These are phyloP conservation scores for Tragulus kanchil DNA, from an alignment of 2,113 vertebrate genomes.

Conservation along the genomic window DNA sequence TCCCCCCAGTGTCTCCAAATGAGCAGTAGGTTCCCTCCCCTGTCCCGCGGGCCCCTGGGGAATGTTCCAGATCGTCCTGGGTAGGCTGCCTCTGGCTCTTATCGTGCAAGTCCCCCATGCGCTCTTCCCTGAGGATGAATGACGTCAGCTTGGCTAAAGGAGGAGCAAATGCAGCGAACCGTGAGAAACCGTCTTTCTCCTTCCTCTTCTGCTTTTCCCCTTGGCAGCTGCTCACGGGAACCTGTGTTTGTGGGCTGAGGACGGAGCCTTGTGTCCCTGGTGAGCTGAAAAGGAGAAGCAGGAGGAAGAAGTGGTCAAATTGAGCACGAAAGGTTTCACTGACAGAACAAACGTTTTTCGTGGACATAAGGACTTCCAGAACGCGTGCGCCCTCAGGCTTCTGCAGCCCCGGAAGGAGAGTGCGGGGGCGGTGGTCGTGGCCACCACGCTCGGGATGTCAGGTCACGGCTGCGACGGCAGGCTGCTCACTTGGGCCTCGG, in stretches of 20 bases:
- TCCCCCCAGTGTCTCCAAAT: not conserved
- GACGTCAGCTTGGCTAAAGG: not conserved
- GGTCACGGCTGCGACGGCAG: too few relatives aligned
- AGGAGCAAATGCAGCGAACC: constrained; percentile 4
- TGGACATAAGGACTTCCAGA: not conserved
- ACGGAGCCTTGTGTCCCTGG: not conserved
- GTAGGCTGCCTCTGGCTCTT: not conserved
- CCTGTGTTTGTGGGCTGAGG: constrained; percentile 26
- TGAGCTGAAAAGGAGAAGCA: not conserved
- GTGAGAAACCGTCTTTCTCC: constrained; percentile 5
- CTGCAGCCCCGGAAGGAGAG: too few relatives aligned
- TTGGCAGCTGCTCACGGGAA: constrained; percentile 67
- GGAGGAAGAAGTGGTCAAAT: not conserved
- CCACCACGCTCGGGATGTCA: too few relatives aligned
- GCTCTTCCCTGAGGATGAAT: not conserved
- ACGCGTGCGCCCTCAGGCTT: too few relatives aligned
- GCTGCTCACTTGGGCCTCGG: rapidly evolving
- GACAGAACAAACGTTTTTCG: not conserved
- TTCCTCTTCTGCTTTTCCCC: constrained; percentile 45
- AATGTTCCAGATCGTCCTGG: not conserved
- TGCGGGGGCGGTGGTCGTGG: too few relatives aligned
- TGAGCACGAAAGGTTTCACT: not conserved
- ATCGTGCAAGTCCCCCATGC: not conserved
- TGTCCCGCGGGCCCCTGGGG: not conserved
- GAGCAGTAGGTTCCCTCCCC: not conserved